phyloP scores from a whole-genome alignment of 2,113 vertebrate species.

The Scytalopus superciliaris region DNA sequence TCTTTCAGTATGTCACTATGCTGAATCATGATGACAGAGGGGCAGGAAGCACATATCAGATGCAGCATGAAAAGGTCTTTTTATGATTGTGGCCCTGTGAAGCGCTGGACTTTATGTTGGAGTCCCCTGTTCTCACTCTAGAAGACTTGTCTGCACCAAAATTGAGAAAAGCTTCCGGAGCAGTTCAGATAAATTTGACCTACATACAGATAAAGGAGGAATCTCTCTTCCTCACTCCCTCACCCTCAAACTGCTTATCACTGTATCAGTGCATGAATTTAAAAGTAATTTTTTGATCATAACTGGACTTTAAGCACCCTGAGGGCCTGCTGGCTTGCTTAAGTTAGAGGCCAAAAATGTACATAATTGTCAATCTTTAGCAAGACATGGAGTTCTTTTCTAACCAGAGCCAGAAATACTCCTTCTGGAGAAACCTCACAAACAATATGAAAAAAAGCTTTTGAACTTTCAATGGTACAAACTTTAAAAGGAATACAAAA shows the following conservation, averaged over 20 bases:
- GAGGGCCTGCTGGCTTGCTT: slow-evolving; percentile 1
- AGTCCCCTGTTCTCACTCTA: background rate
- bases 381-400: slow-evolving; percentile 33
- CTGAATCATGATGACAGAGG: slow-evolving; percentile 62
- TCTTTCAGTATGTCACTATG: slow-evolving; percentile 51
- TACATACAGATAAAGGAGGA: background rate
- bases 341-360: slow-evolving; percentile 21
- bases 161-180: background rate
- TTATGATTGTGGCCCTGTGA: background rate
- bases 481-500: slow-evolving; percentile 58
- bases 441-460: slow-evolving; percentile 38
- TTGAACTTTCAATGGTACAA: slow-evolving; percentile 44
- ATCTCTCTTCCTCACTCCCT: background rate
- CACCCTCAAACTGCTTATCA: background rate
- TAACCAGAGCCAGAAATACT: slow-evolving; percentile 46
- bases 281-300: background rate
- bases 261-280: background rate
- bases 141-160: background rate
- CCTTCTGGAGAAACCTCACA: slow-evolving; percentile 46
- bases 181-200: background rate
- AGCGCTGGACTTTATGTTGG: accelerated
- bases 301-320: background rate
- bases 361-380: slow-evolving; percentile 30
- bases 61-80: slow-evolving; percentile 48
- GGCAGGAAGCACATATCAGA: slow-evolving; percentile 46